Evolutionary conservation across 2,888 invertebrate species (phyloP).

Genomic region (Mycalesis mineus): DNA sequence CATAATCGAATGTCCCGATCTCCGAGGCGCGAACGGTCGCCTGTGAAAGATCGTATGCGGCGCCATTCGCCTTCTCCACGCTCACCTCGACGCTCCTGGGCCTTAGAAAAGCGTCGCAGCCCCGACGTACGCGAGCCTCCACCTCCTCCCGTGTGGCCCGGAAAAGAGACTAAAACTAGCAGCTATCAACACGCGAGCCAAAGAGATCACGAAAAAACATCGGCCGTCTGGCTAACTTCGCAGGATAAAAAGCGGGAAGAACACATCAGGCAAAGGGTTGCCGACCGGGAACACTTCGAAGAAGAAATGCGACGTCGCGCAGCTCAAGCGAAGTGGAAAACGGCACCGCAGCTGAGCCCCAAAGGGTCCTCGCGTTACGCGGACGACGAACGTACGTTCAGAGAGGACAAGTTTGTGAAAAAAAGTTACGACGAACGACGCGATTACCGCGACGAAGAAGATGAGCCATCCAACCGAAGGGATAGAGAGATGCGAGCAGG

Average conservation of each 20-base stretch:
- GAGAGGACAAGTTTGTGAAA: conserved; percentile 20
- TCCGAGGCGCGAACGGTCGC: conserved; percentile 56
- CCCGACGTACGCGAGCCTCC: conserved; percentile 53
- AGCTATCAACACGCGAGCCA: conserved; percentile 27
- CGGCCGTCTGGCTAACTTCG: conserved; percentile 33
- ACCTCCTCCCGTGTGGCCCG: conserved; percentile 64
- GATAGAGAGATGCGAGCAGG: conserved; percentile 27
- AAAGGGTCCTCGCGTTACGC: conserved; percentile 20
- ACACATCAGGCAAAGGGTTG: conserved; percentile 9
- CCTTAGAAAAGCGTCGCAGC: conserved; percentile 60
- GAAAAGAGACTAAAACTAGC: conserved; percentile 37
- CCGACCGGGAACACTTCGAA: conserved; percentile 21
- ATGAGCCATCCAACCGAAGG: conserved; percentile 37
- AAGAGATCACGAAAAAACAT: conserved; percentile 30
- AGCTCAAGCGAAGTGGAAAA: conserved; percentile 27
- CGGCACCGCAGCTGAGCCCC: conserved; percentile 20
- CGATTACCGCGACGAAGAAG: conserved; percentile 23
- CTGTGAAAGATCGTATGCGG: conserved; percentile 51
- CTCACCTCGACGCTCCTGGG: conserved; percentile 67
- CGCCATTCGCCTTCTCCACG: conserved; percentile 58
- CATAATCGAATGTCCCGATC: conserved; percentile 49
- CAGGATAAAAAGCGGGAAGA: conserved; percentile 23
- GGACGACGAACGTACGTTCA: conserved; percentile 18
- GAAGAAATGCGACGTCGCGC: conserved; percentile 24
- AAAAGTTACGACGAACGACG: conserved; percentile 23